Evolutionary conservation across 2,797 vertebrate genomes (phyloP).

Genomic region (Tokudaia muenninki): DNA sequence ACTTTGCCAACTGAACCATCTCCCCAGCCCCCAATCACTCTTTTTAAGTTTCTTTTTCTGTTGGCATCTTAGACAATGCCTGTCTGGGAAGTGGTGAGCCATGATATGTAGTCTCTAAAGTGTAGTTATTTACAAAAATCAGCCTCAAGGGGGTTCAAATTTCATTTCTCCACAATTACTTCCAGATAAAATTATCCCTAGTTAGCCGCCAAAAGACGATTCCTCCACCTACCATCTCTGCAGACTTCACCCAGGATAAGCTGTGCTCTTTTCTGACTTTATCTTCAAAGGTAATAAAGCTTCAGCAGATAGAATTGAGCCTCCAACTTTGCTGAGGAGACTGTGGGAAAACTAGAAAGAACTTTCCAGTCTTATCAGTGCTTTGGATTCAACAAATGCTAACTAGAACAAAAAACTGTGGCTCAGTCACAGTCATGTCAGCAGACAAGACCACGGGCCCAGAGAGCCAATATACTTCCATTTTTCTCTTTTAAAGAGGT

Average conservation of each 20-base stretch:
- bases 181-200: constrained; percentile 43
- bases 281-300: constrained; percentile 72
- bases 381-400: constrained; percentile 59
- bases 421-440: not conserved
- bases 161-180: constrained; percentile 4
- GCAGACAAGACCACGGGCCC: constrained; percentile 27
- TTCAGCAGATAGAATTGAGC: constrained; percentile 55
- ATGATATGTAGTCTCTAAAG: not conserved
- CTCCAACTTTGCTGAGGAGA: constrained; percentile 72
- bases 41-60: not conserved
- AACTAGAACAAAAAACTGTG: constrained; percentile 53
- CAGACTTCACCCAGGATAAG: constrained; percentile 54
- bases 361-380: constrained; percentile 24
- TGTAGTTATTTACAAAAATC: constrained; percentile 19
- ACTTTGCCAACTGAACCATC: not conserved
- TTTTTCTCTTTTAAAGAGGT: constrained; percentile 52
- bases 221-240: constrained; percentile 21
- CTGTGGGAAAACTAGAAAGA: constrained; percentile 68
- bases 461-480: not conserved
- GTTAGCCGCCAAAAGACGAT: constrained; percentile 40
- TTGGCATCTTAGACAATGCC: constrained; percentile 15
- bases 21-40: not conserved
- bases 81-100: not conserved
- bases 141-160: not conserved
- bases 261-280: constrained; percentile 59